A percentile compares a stretch with the other conserved stretches of the same genome.
These are phyloP conservation scores for Sylvilagus bachmani DNA, from an alignment of 2,113 vertebrate species.

Conservation along the genomic window DNA sequence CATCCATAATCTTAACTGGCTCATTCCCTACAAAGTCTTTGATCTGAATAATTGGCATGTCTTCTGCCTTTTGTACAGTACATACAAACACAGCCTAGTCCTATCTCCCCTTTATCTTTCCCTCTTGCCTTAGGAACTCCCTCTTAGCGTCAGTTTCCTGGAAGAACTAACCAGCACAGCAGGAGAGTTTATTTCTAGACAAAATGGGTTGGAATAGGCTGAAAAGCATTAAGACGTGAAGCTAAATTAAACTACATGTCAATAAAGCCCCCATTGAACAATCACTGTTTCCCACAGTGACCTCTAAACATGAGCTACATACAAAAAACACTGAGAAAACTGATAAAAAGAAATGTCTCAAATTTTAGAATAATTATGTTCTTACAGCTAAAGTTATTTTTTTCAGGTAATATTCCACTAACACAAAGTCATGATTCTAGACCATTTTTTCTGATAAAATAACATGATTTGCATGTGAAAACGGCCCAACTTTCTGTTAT, in stretches of 20 bases:
- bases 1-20: neutral
- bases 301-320: conserved; percentile 37
- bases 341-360: neutral
- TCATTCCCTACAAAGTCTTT: conserved; percentile 17
- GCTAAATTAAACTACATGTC: conserved; percentile 54
- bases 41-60: conserved; percentile 1
- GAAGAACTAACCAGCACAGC: neutral
- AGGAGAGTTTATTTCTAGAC: conserved; percentile 41
- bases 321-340: neutral
- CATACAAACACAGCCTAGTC: neutral
- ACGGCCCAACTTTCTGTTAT: neutral
- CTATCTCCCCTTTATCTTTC: neutral
- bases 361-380: neutral
- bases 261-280: neutral
- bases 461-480: neutral
- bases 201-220: neutral
- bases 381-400: conserved; percentile 22
- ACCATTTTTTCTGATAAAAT: conserved; percentile 15
- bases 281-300: neutral
- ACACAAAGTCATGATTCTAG: conserved; percentile 21
- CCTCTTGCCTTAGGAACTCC: conserved; percentile 5
- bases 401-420: conserved; percentile 38
- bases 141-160: neutral
- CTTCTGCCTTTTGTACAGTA: neutral
- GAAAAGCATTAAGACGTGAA: conserved; percentile 49